Evolutionary conservation across 2,888 invertebrate genomes (phyloP).

Genomic region (Amphipyra berbera): DNA sequence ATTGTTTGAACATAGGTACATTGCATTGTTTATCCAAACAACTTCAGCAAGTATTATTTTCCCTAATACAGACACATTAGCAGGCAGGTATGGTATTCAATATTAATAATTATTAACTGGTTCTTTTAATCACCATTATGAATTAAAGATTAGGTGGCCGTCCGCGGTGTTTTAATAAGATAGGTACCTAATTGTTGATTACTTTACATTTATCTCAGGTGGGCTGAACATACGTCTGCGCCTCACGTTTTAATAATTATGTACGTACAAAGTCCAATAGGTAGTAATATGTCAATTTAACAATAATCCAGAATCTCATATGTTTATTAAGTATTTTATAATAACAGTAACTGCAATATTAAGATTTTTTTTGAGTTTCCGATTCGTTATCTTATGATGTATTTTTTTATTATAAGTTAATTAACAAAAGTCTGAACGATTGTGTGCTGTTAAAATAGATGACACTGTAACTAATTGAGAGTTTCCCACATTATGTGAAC

Average conservation of each 20-base stretch:
- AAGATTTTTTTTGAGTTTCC: no score
- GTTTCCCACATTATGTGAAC: constrained; percentile 38
- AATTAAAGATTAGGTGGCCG: constrained; percentile 32
- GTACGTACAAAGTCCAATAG: not conserved
- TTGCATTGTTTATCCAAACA: no score
- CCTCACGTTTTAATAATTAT: constrained; percentile 1
- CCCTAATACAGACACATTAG: not conserved
- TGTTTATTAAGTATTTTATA: no score
- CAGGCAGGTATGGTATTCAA: not conserved
- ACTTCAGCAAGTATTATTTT: not conserved
- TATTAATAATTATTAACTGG: not conserved
- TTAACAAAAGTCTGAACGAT: no score
- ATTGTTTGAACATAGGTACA: no score
- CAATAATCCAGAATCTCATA: not conserved
- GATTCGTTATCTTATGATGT: no score
- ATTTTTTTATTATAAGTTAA: no score
- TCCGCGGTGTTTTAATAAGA: constrained; percentile 11
- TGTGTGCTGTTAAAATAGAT: constrained; percentile 10
- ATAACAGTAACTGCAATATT: no score
- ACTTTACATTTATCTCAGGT: constrained; percentile 19
- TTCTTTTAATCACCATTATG: constrained; percentile 8
- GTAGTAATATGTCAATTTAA: not conserved
- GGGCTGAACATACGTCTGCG: constrained; percentile 13
- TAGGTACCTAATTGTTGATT: not conserved
- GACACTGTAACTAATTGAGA: constrained; percentile 28